Conservation (phyloP, 1,140 invertebrate genomes). For the Procambarus clarkii region DNA sequence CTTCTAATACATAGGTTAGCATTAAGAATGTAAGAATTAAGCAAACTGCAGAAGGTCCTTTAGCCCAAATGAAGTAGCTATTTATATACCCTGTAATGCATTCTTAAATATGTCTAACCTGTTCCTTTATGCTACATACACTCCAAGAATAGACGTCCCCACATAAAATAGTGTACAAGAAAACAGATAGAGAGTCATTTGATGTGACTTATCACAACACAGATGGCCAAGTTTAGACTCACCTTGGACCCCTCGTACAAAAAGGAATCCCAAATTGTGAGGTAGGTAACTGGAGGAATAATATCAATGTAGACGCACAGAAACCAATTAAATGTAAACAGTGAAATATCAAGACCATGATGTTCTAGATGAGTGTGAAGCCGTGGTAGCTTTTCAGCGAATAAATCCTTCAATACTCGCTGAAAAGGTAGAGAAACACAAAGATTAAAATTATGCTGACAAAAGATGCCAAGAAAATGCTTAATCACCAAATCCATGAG, state of each 20-base stretch:
- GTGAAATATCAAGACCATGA: slow-evolving; percentile 78
- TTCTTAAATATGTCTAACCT: too few species aligned
- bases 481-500: too few species aligned
- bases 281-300: slow-evolving; percentile 78
- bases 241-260: slow-evolving; percentile 81
- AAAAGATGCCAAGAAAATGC: too few species aligned
- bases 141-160: too few species aligned
- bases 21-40: too few species aligned
- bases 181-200: too few species aligned
- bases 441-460: not conserved
- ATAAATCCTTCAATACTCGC: slow-evolving; percentile 79
- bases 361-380: slow-evolving; percentile 77
- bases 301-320: slow-evolving; percentile 80
- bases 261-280: slow-evolving; percentile 80
- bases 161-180: too few species aligned
- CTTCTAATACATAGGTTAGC: too few species aligned
- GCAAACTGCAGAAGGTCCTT: too few species aligned
- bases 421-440: slow-evolving; percentile 53
- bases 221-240: slow-evolving; percentile 20
- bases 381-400: slow-evolving; percentile 79
- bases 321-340: slow-evolving; percentile 81
- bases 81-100: not conserved
- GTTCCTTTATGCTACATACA: too few species aligned
- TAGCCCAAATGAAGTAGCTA: too few species aligned
- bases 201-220: too few species aligned